These are phyloP conservation scores for Nematostella vectensis DNA, from an alignment of 92 coral and sea anemone genomes.

Conservation along the genomic window DNA sequence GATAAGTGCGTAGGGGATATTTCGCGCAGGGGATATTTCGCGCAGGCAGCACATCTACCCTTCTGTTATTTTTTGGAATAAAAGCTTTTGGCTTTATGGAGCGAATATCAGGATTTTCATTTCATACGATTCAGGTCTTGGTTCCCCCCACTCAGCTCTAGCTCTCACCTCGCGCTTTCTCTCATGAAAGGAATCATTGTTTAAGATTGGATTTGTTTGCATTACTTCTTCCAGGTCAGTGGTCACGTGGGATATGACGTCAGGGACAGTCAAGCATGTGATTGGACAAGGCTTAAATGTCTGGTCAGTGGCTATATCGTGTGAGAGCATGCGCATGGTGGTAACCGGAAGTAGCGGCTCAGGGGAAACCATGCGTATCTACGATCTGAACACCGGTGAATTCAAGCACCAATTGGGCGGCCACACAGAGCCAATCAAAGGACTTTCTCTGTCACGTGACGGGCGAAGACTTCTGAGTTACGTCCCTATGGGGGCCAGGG, in stretches of 20 bases:
- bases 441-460: conserved; percentile 71
- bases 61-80: too few species aligned
- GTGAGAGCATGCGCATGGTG: conserved; percentile 79
- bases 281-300: conserved; percentile 84
- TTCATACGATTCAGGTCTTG: too few species aligned
- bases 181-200: too few species aligned
- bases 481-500: conserved; percentile 64
- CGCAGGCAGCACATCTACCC: too few species aligned
- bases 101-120: too few species aligned
- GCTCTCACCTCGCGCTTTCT: too few species aligned
- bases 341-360: conserved; percentile 70
- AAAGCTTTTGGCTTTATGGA: too few species aligned
- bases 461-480: conserved; percentile 81
- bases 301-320: conserved; percentile 78
- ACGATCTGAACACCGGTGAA: conserved; percentile 68
- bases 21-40: too few species aligned
- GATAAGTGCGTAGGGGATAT: too few species aligned
- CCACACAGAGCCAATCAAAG: conserved; percentile 79
- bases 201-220: too few species aligned
- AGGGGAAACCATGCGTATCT: conserved; percentile 78
- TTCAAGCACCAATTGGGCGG: conserved; percentile 70
- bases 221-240: conserved; percentile 42
- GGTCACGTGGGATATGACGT: conserved; percentile 90
- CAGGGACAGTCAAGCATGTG: conserved; percentile 82
- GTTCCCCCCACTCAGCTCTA: too few species aligned